Conservation (phyloP, 1,140 invertebrate species). For the Macrobrachium rosenbergii region DNA sequence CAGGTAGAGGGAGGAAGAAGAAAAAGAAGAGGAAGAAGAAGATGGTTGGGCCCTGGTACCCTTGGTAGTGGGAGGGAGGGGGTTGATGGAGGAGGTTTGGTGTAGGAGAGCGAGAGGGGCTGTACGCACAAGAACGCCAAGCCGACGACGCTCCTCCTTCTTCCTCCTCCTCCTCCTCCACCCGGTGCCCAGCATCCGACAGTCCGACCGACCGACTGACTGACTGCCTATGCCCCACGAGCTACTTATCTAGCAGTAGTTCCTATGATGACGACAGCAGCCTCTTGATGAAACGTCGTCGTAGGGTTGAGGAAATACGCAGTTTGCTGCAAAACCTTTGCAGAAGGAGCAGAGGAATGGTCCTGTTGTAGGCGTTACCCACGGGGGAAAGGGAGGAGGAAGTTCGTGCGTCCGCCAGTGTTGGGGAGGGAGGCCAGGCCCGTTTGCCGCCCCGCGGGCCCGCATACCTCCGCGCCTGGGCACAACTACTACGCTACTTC, state of each 20-base stretch:
- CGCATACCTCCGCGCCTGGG: slow-evolving; percentile 49
- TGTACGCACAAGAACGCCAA: too few species aligned
- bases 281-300: too few species aligned
- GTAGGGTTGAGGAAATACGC: too few species aligned
- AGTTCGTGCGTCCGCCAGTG: slow-evolving; percentile 42
- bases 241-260: too few species aligned
- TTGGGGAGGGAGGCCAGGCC: slow-evolving; percentile 12
- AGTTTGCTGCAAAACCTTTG: too few species aligned
- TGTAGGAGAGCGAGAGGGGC: too few species aligned
- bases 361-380: neutral
- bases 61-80: neutral
- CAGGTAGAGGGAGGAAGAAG: slow-evolving; percentile 36
- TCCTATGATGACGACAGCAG: too few species aligned
- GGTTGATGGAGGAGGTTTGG: slow-evolving; percentile 4
- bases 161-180: neutral
- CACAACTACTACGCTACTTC: slow-evolving; percentile 10
- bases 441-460: slow-evolving; percentile 25
- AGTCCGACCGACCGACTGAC: neutral
- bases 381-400: slow-evolving; percentile 15
- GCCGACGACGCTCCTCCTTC: too few species aligned
- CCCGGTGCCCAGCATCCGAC: neutral
- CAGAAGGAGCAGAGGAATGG: neutral
- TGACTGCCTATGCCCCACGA: neutral
- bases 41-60: neutral
- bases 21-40: neutral